Evolutionary conservation across 2,888 invertebrate genomes (phyloP).

Genomic region (Synanthedon formicaeformis): DNA sequence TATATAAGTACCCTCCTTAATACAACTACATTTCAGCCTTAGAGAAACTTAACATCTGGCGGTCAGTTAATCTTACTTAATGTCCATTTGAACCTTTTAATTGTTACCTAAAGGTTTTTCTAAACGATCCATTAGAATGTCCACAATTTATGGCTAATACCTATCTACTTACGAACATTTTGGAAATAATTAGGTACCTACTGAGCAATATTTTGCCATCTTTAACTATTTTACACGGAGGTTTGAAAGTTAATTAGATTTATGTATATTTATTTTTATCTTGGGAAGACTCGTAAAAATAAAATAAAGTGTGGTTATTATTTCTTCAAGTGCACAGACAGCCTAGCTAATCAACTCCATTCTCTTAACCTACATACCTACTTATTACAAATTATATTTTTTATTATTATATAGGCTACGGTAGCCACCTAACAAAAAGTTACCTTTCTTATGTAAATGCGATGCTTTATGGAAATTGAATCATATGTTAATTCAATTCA

Average conservation of each 20-base stretch:
- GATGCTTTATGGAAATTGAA: too few relatives aligned
- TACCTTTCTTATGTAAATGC: too few relatives aligned
- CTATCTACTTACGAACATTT: constrained; percentile 8
- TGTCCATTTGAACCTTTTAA: constrained; percentile 32
- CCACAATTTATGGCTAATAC: constrained; percentile 18
- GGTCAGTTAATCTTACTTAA: constrained; percentile 36
- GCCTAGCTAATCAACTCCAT: too few relatives aligned
- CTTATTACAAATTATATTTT: too few relatives aligned
- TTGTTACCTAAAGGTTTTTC: constrained; percentile 18
- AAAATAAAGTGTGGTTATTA: too few relatives aligned
- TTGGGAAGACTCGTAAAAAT: too few relatives aligned
- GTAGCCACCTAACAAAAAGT: too few relatives aligned
- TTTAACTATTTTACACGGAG: background rate
- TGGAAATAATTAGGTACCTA: constrained; percentile 1
- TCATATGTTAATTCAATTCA: too few relatives aligned
- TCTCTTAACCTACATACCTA: too few relatives aligned
- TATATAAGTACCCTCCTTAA: background rate
- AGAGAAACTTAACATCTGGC: constrained; percentile 30
- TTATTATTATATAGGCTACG: too few relatives aligned
- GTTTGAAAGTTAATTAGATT: background rate
- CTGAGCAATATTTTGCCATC: background rate
- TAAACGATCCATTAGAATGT: constrained; percentile 23
- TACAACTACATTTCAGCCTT: constrained; percentile 6
- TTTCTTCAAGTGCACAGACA: too few relatives aligned
- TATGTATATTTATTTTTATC: too few relatives aligned